Evolutionary conservation across 2,113 vertebrate genomes (phyloP).

Genomic region (Paedocypris sp.): DNA sequence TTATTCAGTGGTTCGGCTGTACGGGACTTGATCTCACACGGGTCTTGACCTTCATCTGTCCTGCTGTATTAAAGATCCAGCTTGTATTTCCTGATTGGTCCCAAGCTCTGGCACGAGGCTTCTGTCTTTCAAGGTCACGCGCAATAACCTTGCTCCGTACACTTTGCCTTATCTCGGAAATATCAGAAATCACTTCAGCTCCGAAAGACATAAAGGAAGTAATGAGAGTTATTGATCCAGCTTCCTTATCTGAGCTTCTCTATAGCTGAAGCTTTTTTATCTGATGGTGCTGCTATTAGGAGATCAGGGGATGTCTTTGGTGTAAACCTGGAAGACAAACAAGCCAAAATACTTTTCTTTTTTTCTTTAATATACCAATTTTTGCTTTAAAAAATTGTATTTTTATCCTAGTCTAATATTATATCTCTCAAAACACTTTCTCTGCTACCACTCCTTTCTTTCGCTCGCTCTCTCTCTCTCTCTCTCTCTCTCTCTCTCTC

Average conservation of each 20-base stretch:
- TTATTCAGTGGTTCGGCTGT: not conserved
- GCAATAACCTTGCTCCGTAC: not conserved
- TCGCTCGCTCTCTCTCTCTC: no score
- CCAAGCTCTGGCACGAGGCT: not conserved
- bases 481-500: no score
- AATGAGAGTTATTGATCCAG: constrained; percentile 16
- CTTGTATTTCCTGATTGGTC: not conserved
- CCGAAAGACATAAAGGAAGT: not conserved
- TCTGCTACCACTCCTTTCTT: no score
- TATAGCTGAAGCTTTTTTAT: constrained; percentile 4
- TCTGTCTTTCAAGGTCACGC: not conserved
- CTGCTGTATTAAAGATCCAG: not conserved
- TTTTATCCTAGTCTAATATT: no score
- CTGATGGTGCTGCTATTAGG: not conserved
- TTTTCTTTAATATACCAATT: not conserved
- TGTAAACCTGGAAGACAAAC: not conserved
- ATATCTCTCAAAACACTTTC: no score
- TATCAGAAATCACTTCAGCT: not conserved
- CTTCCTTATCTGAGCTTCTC: not conserved
- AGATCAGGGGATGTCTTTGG: not conserved
- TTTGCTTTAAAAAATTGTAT: no score
- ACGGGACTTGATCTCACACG: not conserved
- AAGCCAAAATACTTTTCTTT: not conserved
- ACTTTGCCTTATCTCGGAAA: not conserved
- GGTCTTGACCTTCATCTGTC: constrained; percentile 15